Conservation (phyloP, 2,113 vertebrate species). For the Phocoena phocoena region DNA sequence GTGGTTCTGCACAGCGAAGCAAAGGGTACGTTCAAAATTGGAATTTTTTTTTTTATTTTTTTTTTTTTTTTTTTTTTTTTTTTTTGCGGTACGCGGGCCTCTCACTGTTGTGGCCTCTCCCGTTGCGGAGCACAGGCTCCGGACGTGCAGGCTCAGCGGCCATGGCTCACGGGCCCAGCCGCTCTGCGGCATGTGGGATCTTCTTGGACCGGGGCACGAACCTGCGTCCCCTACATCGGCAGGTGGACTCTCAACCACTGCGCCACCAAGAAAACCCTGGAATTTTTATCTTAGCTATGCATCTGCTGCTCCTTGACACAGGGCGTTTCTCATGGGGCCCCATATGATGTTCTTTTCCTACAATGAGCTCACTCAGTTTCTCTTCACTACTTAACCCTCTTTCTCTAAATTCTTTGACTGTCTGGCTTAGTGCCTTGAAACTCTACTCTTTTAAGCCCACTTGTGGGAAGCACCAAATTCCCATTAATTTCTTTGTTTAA, state of each 20-base stretch:
- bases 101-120: no score
- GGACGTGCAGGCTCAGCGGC: no score
- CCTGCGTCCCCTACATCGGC: no score
- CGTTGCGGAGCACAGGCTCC: no score
- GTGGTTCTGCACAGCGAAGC: neutral
- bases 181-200: no score
- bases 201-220: no score
- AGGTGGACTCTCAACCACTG: no score
- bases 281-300: neutral
- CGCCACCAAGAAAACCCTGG: no score
- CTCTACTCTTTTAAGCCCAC: neutral
- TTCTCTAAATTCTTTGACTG: neutral
- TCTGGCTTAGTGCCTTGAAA: neutral
- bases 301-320: neutral
- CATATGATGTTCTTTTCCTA: neutral
- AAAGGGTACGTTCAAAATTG: neutral
- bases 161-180: no score
- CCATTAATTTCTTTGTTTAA: neutral
- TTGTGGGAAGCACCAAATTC: neutral
- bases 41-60: neutral
- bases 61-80: neutral
- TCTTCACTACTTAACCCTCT: neutral
- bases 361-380: neutral
- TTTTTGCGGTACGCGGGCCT: accelerated
- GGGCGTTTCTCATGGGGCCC: neutral